Percentiles rank a stretch among this genome's conserved stretches.
Conservation (phyloP, 2,888 invertebrate genomes). For the Plagodis pulveraria region DNA sequence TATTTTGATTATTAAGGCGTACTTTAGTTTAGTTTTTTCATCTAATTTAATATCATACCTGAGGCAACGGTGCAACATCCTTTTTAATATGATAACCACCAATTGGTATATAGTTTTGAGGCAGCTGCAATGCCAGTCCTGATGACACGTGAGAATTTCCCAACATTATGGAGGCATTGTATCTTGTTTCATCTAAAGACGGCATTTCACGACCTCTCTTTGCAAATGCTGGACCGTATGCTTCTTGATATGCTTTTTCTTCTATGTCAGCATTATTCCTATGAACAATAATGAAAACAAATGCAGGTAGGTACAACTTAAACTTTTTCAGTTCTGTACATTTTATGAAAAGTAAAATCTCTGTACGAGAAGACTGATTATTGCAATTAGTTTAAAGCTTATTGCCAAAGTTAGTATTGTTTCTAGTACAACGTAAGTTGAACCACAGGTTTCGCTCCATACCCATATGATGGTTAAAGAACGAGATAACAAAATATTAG, state of each 20-base stretch:
- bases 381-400: too few species aligned
- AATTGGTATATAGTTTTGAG: constrained; percentile 58
- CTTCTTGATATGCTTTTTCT: constrained; percentile 39
- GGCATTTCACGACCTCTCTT: constrained; percentile 47
- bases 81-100: constrained; percentile 62
- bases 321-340: too few species aligned
- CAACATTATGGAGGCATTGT: constrained; percentile 58
- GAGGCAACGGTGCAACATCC: constrained; percentile 52
- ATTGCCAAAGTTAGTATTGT: too few species aligned
- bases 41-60: constrained; percentile 56
- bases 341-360: too few species aligned
- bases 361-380: too few species aligned
- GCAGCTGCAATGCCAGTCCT: constrained; percentile 48
- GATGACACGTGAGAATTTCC: constrained; percentile 55
- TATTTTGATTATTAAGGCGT: too few species aligned
- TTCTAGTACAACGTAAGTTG: too few species aligned
- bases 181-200: constrained; percentile 46
- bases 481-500: too few species aligned
- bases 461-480: too few species aligned
- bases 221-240: constrained; percentile 43
- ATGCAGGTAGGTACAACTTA: too few species aligned
- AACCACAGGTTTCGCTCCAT: too few species aligned
- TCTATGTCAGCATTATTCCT: constrained; percentile 23
- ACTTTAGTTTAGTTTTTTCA: too few species aligned
- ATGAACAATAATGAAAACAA: neutral